Base-by-base conservation (phyloP, 2,113 vertebrate species). In the Scortum barcoo region DNA sequence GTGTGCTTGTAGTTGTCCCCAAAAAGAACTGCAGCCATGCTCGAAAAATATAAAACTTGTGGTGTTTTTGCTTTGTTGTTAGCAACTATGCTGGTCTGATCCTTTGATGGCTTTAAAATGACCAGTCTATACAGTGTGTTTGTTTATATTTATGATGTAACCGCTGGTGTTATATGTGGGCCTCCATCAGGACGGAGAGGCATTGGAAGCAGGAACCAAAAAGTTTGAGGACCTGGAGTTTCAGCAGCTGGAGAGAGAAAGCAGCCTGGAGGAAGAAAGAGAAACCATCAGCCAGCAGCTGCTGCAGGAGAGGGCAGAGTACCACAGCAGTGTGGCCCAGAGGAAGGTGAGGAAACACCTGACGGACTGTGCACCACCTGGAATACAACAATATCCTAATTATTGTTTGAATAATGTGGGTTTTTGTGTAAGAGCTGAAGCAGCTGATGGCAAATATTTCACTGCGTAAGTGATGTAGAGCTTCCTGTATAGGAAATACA, bases 191-290 rank as follows among this genome's bases (percentile, higher is more conserved):
- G 97, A 99, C 60, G 96, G 96, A 0, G 98, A 99, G 72, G 93
- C 80, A 0, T 89, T 99, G 92, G 98, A 99, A 83, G 93, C 93
- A 0, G 97, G 96, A 86, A 95, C 95, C 20, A 99, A 97, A 85
- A 96, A 97, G 74, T 99, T 99, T 42, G 98, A 99, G 87, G 98
- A 99, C 93, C 90, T 99, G 92, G 98, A 99, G 91, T 99, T 99
- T 87, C 98, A 99, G 94, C 98, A 99, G 94, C 95, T 99, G 93
- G 98, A 99, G 93, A 95, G 94, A 51, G 97, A 99, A 85, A 99
- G 97, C 91, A 96, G 95, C 69, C 89, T 96, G 1, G 98, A 99
- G 91, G 98, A 99, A 89, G 98, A 99, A 72, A 90, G 95, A 0
- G 98, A 99, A 92, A 95, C 90, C 0, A 95, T 95, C 1, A 95